Percentiles rank a stretch among this genome's conserved stretches.
phyloP scores from a whole-genome alignment of 1,140 invertebrate species.

The Bombus sibiricus region DNA sequence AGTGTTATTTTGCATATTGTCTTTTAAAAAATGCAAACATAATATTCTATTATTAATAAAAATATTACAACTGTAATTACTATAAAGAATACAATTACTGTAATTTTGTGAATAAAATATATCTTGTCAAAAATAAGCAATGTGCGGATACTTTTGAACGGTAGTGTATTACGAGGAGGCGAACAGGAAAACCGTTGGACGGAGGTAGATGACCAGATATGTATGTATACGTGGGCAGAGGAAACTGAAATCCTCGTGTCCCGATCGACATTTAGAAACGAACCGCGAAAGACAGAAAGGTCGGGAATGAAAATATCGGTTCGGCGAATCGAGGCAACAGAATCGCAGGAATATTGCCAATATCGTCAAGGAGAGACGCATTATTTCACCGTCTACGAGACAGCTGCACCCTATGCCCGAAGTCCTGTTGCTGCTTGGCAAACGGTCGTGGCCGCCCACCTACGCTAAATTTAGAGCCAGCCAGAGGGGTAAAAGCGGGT shows the following conservation, averaged over 20 bases:
- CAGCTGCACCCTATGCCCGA: slow-evolving; percentile 70
- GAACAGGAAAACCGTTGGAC: slow-evolving; percentile 24
- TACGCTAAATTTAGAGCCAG: slow-evolving; percentile 78
- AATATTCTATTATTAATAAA: too few relatives aligned
- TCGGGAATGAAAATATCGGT: slow-evolving; percentile 27
- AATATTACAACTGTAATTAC: too few relatives aligned
- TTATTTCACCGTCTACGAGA: slow-evolving; percentile 61
- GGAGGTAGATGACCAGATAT: slow-evolving; percentile 21
- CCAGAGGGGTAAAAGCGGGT: slow-evolving; percentile 56
- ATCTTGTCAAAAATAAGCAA: background rate
- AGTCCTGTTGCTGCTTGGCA: slow-evolving; percentile 72
- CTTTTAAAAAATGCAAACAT: too few relatives aligned
- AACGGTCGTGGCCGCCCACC: slow-evolving; percentile 74
- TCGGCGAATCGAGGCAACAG: background rate
- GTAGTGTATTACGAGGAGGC: background rate
- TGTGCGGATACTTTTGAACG: background rate
- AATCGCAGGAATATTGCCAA: slow-evolving; percentile 41
- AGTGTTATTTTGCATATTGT: too few relatives aligned
- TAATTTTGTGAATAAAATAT: background rate
- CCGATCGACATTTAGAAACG: slow-evolving; percentile 2
- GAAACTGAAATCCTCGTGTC: background rate
- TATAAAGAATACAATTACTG: background rate
- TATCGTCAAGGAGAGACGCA: slow-evolving; percentile 51
- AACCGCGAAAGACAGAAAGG: slow-evolving; percentile 2
- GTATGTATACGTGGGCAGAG: slow-evolving; percentile 2